Conservation (phyloP, 1,140 invertebrate genomes). For the Drosophila neocordata region DNA sequence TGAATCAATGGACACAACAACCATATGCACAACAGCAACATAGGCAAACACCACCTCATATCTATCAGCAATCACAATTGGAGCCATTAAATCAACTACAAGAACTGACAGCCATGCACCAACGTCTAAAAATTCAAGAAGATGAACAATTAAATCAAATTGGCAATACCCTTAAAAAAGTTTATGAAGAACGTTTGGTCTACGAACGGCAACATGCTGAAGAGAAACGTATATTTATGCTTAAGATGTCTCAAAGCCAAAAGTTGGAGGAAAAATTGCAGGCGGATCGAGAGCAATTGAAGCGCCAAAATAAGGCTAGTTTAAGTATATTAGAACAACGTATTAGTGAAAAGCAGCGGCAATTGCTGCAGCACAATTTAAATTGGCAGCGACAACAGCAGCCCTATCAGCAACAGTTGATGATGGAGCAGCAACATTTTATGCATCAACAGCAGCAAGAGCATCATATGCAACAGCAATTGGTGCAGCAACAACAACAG, state of each 20-base stretch:
- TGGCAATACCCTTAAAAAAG: constrained; percentile 28
- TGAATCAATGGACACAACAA: constrained; percentile 19
- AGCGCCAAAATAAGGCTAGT: not conserved
- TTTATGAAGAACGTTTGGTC: constrained; percentile 27
- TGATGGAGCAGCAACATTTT: not conserved
- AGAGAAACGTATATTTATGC: constrained; percentile 40
- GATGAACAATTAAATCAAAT: constrained; percentile 40
- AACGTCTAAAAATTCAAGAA: constrained; percentile 46
- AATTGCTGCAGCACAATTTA: not conserved
- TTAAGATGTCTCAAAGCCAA: constrained; percentile 47
- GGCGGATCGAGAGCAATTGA: not conserved
- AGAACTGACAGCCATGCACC: constrained; percentile 42
- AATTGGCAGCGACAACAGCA: not conserved
- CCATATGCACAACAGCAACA: not conserved
- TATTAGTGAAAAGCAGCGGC: not conserved
- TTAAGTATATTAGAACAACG: constrained; percentile 2
- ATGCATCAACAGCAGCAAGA: not conserved
- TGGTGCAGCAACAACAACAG: constrained; percentile 6
- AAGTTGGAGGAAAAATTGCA: constrained; percentile 5
- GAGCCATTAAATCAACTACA: constrained; percentile 31
- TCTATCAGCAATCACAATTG: constrained; percentile 37
- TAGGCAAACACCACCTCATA: constrained; percentile 13
- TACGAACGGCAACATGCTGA: constrained; percentile 50
- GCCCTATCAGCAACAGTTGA: not conserved
- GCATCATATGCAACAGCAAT: not conserved